Base-by-base conservation (phyloP, 2,113 vertebrate genomes). In the Gnathonemus echidnorhynchus region DNA sequence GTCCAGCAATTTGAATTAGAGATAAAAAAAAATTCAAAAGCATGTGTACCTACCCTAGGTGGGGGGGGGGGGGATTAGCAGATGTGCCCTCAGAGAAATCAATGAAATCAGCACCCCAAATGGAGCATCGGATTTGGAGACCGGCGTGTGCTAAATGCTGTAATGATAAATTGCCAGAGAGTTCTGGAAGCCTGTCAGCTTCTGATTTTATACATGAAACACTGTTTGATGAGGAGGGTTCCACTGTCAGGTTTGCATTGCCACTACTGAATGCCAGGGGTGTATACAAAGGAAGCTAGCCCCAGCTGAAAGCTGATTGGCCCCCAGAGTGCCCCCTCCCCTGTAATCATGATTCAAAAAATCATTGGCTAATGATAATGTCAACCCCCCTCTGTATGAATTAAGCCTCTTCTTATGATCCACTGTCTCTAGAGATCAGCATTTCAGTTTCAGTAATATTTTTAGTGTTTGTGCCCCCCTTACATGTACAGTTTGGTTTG, bases 251-350 rank as follows among this genome's bases (percentile, higher is more conserved):
- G 93, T 92, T 92, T 89, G 90, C 91, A 35, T 89, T 92, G 90
- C 94, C 93, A 94, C 94, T 94, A 95, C 94, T 83, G 10, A 94
- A 93, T 94, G 93, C 94, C 94, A 93, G 66, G 94, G 94, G 95
- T 11, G 31, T 5, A 62, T 27, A 11, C 3, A 27, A 11, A 9
- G 58, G n/a, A 66, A 27, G 8, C 2, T 66, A 0, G 8, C 62
- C n/a, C 8, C n/a, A 31, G 62, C n/a, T 27, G n/a, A 66, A 66
- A 66, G n/a, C 9, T 66, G 62, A 66, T 27, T 66, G 8, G n/a
- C 62, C 24, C n/a, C 9, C 8, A 27, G n/a, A 27, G 9, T 66
- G 62, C n/a, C n/a, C 1, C 62, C 3, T 66, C 62, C 62, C n/a
- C 62, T 66, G 9, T 66, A 66, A n/a, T 31, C 62, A 66, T 66